A percentile compares a stretch with the other conserved stretches of the same genome.
These are phyloP conservation scores for Hyperoplus lanceolatus DNA, from an alignment of 2,797 vertebrate genomes.

Conservation along the genomic window DNA sequence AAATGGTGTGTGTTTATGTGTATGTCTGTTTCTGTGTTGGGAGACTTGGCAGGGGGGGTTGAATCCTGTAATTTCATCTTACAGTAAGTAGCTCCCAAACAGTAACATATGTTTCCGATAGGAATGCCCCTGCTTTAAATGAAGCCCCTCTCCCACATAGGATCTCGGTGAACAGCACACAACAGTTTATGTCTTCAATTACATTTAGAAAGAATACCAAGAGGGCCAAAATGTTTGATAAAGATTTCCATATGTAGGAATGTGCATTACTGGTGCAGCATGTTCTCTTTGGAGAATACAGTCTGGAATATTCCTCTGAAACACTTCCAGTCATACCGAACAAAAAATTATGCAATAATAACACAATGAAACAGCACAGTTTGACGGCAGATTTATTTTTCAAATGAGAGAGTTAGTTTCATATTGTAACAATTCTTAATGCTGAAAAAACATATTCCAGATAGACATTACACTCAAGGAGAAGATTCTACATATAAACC, in stretches of 20 bases:
- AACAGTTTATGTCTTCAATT: constrained; percentile 65
- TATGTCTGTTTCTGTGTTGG: neutral
- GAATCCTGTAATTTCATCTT: constrained; percentile 27
- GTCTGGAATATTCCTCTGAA: constrained; percentile 36
- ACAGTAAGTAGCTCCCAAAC: constrained; percentile 25
- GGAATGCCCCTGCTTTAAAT: constrained; percentile 46
- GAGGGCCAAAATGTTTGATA: constrained; percentile 43
- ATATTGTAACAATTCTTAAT: neutral
- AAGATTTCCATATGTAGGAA: constrained; percentile 74
- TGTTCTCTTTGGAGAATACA: constrained; percentile 47
- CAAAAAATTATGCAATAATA: constrained; percentile 34
- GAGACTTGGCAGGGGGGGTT: constrained; percentile 4
- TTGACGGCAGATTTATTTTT: neutral
- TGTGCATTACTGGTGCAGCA: constrained; percentile 43
- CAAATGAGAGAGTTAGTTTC: neutral
- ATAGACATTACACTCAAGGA: neutral
- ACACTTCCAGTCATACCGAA: constrained; percentile 13
- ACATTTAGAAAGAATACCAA: constrained; percentile 59
- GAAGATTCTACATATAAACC: neutral
- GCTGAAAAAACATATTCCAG: neutral
- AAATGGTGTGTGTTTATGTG: neutral
- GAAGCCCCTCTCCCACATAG: constrained; percentile 30
- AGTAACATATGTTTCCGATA: constrained; percentile 67
- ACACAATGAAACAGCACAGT: constrained; percentile 6
- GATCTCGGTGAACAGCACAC: constrained; percentile 45